Conservation (phyloP, 2,797 vertebrate genomes). For the Gymnoscopelus microlampas region DNA sequence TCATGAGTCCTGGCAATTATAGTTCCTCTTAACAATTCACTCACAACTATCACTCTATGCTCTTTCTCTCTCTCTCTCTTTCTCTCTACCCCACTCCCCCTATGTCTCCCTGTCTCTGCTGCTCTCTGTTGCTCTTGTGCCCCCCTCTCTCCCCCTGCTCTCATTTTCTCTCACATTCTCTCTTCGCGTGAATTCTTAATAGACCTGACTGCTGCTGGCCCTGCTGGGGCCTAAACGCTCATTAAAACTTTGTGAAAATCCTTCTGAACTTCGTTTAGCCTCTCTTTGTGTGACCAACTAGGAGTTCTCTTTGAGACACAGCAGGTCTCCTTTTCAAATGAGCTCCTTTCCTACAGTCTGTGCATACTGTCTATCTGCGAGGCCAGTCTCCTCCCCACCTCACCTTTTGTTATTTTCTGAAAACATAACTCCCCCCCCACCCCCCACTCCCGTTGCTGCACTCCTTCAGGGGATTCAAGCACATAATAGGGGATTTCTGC, state of each 20-base stretch:
- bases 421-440: constrained; percentile 54
- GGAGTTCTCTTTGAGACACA: constrained; percentile 49
- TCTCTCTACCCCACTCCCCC: background rate
- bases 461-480: constrained; percentile 65
- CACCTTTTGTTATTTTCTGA: constrained; percentile 79
- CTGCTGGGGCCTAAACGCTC: constrained; percentile 14
- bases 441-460: constrained; percentile 20
- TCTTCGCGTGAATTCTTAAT: constrained; percentile 20
- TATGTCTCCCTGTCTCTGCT: too few species aligned
- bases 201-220: background rate
- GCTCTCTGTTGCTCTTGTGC: too few species aligned
- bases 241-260: constrained; percentile 36
- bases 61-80: background rate
- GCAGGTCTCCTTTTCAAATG: constrained; percentile 48
- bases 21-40: too few species aligned
- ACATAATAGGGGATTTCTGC: constrained; percentile 74
- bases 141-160: too few species aligned
- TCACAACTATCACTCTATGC: too few species aligned
- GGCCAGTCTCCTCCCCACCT: constrained; percentile 55
- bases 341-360: constrained; percentile 37
- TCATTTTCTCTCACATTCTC: background rate
- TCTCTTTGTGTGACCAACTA: constrained; percentile 26
- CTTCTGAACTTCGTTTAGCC: constrained; percentile 32
- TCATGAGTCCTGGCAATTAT: too few species aligned
- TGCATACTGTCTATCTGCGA: constrained; percentile 54